phyloP scores from a whole-genome alignment of 2,888 invertebrate genomes.

The Tenthredo amoena region DNA sequence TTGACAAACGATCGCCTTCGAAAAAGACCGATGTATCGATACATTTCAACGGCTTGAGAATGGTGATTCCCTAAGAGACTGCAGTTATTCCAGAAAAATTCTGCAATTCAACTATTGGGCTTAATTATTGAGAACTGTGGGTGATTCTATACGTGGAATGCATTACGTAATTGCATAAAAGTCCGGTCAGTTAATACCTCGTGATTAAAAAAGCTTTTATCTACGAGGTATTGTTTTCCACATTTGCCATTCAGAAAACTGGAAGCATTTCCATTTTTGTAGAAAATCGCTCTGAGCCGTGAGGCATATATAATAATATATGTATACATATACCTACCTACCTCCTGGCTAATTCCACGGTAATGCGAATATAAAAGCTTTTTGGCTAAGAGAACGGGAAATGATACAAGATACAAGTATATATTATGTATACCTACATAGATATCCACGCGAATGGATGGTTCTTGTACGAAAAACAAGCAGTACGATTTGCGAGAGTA shows the following conservation, averaged over 20 bases:
- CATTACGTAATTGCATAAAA: neutral
- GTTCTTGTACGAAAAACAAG: neutral
- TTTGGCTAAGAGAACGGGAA: constrained; percentile 18
- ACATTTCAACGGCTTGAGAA: neutral
- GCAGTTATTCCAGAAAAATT: neutral
- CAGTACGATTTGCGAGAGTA: neutral
- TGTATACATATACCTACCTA: neutral
- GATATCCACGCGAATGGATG: neutral
- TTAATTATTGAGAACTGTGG: neutral
- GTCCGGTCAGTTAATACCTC: neutral
- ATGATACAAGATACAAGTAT: neutral
- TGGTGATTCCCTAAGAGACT: neutral
- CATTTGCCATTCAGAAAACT: neutral
- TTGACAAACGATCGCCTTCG: neutral
- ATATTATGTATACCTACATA: neutral
- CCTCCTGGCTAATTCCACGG: neutral
- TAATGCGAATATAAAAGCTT: constrained; percentile 36
- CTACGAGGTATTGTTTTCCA: neutral
- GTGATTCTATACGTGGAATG: neutral
- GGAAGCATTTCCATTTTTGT: neutral
- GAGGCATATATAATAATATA: neutral
- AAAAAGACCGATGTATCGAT: neutral
- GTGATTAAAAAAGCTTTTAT: constrained; percentile 28
- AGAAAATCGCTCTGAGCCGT: neutral
- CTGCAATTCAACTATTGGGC: neutral